phyloP scores from a whole-genome alignment of 1,140 invertebrate species.

The Macrobrachium nipponense region DNA sequence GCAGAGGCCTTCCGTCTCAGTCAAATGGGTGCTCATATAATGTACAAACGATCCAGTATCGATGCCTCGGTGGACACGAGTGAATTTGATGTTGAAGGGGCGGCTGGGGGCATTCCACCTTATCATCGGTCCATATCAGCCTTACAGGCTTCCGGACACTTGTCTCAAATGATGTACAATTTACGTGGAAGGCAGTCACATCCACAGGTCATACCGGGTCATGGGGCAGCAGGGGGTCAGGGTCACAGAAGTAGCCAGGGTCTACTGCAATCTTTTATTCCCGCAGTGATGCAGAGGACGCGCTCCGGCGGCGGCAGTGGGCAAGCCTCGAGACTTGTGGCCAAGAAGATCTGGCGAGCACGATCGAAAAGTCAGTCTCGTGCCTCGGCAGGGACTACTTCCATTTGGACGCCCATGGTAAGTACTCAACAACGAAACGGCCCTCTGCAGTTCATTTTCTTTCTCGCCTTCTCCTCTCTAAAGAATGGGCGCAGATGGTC shows the following conservation, averaged over 20 bases:
- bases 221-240: not conserved
- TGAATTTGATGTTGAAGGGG: slow-evolving; percentile 34
- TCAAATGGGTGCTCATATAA: slow-evolving; percentile 54
- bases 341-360: slow-evolving; percentile 84
- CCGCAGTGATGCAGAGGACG: slow-evolving; percentile 78
- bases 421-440: slow-evolving; percentile 68
- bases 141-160: slow-evolving; percentile 60
- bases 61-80: slow-evolving; percentile 56
- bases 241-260: slow-evolving; percentile 45
- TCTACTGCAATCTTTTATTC: slow-evolving; percentile 62
- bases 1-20: slow-evolving; percentile 51
- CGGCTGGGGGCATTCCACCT: not conserved
- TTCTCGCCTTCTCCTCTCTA: no score
- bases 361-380: slow-evolving; percentile 83
- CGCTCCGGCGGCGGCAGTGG: slow-evolving; percentile 65
- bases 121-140: slow-evolving; percentile 61
- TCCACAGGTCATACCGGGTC: slow-evolving; percentile 39
- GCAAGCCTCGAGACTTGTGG: slow-evolving; percentile 75
- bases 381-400: slow-evolving; percentile 69
- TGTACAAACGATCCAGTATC: slow-evolving; percentile 48
- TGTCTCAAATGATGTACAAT: slow-evolving; percentile 48
- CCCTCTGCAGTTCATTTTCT: not conserved
- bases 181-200: slow-evolving; percentile 21
- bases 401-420: slow-evolving; percentile 84
- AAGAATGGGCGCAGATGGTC: no score